Evolutionary conservation across 1,140 invertebrate genomes (phyloP).

Genomic region (Dreissena polymorpha): DNA sequence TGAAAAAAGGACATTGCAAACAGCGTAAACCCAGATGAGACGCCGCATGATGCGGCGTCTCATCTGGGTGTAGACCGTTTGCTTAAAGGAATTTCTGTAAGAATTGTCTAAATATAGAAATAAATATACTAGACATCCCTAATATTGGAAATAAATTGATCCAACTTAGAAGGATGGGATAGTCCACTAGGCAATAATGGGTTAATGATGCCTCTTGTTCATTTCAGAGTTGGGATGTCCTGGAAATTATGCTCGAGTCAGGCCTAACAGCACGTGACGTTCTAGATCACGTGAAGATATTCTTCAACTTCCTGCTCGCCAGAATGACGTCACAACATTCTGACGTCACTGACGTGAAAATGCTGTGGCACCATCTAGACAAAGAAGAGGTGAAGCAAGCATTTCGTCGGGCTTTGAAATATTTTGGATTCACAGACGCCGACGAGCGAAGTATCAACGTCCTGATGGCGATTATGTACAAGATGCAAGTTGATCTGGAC

Average conservation of each 20-base stretch:
- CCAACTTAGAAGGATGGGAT: no score
- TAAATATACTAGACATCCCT: no score
- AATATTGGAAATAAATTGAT: no score
- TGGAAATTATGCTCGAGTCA: constrained; percentile 24
- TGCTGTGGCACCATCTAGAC: constrained; percentile 45
- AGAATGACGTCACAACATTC: constrained; percentile 26
- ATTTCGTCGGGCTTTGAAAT: background rate
- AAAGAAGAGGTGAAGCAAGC: constrained; percentile 29
- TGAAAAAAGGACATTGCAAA: no score
- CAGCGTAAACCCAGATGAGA: no score
- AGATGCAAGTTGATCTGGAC: constrained; percentile 29
- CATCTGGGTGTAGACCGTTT: no score
- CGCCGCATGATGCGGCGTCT: no score
- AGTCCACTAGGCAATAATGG: no score
- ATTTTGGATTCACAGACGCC: constrained; percentile 28
- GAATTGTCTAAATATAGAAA: no score
- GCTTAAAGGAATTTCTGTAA: no score
- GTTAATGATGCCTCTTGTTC: background rate
- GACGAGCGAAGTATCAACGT: constrained; percentile 21
- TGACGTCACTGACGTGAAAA: constrained; percentile 41
- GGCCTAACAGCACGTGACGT: constrained; percentile 9
- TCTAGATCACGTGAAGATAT: constrained; percentile 36
- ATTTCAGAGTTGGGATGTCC: constrained; percentile 44
- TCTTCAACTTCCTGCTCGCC: constrained; percentile 47
- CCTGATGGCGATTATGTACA: constrained; percentile 26